Evolutionary conservation across 2,797 vertebrate species (phyloP), one percentile per base, ranked within the genome.

Genomic region (Spea hammondii): DNA sequence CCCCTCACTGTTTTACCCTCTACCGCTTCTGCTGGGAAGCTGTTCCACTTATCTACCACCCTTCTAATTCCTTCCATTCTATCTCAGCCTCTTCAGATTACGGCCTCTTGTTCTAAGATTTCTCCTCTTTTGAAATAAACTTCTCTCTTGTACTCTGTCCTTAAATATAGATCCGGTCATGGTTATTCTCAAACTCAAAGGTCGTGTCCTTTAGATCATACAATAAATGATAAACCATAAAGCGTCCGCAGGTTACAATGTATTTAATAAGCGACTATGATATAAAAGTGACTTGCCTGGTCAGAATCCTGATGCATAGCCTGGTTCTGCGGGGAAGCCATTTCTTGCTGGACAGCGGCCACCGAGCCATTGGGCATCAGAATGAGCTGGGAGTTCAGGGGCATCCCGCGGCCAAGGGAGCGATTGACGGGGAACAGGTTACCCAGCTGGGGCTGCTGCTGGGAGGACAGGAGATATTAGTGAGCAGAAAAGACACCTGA

Each of bases 301-400:
- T 98, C 96, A 79, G 88, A 93, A 84, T 99, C 97, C 86, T 95
- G 85, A 64, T 97, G 97, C 83, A 90, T 89, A 85, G 85, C 93
- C 8, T 92, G 86, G 85, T 90, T 90, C 82, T 89, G 92, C 75
- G 92, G 89, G 78, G 94, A 88, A 55, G 93, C 87, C 11, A 93
- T 91, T 85, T 98, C 96, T 85, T 95, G 94, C 84, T 94, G 91
- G 59, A 97, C 93, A 71, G 97, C 95, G 60, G 97, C 96, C 88
- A 97, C 93, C 6, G 96, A 95, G 85, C 95, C 95, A 47, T 96
- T 96, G 76, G 96, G 97, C 97, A 99, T 99, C 85, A 99, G 95
- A 90, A 99, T 98, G 87, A 99, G 96, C 78, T 99, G 97, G 85
- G 97, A 94, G 83, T 96, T 92, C 59, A 98, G 94, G 71, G 97